Conservation (phyloP, 2,797 vertebrate genomes). For the Ficedula albicollis region DNA sequence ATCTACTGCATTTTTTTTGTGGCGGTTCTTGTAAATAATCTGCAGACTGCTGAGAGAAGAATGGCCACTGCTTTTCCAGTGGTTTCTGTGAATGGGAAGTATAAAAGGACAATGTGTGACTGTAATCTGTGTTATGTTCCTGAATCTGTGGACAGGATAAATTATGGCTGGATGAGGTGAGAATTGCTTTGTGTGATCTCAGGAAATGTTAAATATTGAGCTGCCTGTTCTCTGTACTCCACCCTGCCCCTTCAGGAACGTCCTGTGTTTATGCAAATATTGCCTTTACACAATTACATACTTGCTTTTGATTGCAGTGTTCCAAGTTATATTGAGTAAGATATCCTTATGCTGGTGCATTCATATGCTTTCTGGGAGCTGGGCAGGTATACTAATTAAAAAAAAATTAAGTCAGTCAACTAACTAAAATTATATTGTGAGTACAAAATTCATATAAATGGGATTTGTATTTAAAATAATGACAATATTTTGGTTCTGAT, state of each 20-base stretch:
- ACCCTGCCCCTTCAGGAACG: neutral
- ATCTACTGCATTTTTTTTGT: neutral
- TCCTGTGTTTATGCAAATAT: neutral
- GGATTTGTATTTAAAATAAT: neutral
- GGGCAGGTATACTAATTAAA: neutral
- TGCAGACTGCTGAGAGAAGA: neutral
- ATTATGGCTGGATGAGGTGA: neutral
- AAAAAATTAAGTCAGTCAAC: neutral
- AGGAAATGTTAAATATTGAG: neutral
- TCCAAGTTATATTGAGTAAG: neutral
- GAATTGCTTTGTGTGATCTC: neutral
- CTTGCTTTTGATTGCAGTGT: neutral
- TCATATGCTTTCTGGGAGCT: neutral
- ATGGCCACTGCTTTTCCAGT: neutral
- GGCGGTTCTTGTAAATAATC: neutral
- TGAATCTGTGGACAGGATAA: neutral
- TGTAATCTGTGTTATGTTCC: neutral
- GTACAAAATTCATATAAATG: neutral
- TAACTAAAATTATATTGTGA: neutral
- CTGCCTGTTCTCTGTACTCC: neutral
- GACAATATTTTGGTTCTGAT: neutral
- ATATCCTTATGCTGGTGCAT: neutral
- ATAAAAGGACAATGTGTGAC: neutral
- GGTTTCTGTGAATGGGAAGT: neutral
- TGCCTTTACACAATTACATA: neutral